phyloP scores from a whole-genome alignment of 2,113 vertebrate species.

The Pachypanchax playfairii region DNA sequence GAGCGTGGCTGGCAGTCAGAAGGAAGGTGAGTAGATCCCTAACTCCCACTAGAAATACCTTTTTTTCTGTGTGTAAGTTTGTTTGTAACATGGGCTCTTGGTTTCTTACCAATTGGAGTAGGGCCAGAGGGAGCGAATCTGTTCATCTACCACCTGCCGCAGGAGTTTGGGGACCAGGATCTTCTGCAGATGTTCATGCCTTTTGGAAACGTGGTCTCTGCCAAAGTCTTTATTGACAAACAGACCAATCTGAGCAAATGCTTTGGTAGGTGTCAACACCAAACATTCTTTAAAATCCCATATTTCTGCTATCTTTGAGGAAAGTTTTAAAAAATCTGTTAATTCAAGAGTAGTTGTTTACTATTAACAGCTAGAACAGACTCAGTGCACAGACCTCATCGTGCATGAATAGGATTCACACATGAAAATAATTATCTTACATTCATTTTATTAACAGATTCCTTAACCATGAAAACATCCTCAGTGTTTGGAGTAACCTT shows the following conservation, averaged over 20 bases:
- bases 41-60: background rate
- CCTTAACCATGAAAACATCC: too few relatives aligned
- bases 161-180: conserved; percentile 99
- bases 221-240: conserved; percentile 99
- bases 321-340: background rate
- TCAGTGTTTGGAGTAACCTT: too few relatives aligned
- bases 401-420: too few relatives aligned
- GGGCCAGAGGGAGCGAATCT: conserved; percentile 98
- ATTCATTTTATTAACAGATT: too few relatives aligned
- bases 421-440: too few relatives aligned
- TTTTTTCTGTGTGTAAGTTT: background rate
- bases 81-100: conserved; percentile 40
- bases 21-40: conserved; percentile 87
- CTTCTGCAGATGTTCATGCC: conserved; percentile 99
- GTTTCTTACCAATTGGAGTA: conserved; percentile 73
- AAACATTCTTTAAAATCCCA: too few relatives aligned
- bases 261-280: conserved; percentile 86
- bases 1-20: conserved; percentile 94
- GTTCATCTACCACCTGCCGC: conserved; percentile 99
- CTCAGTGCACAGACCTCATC: too few relatives aligned
- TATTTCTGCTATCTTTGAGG: too few relatives aligned
- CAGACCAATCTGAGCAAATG: conserved; percentile 99
- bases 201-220: conserved; percentile 99
- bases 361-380: too few relatives aligned
- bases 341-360: too few relatives aligned